These are phyloP conservation scores for Ruditapes philippinarum DNA, from an alignment of 1,140 invertebrate genomes.

Conservation along the genomic window DNA sequence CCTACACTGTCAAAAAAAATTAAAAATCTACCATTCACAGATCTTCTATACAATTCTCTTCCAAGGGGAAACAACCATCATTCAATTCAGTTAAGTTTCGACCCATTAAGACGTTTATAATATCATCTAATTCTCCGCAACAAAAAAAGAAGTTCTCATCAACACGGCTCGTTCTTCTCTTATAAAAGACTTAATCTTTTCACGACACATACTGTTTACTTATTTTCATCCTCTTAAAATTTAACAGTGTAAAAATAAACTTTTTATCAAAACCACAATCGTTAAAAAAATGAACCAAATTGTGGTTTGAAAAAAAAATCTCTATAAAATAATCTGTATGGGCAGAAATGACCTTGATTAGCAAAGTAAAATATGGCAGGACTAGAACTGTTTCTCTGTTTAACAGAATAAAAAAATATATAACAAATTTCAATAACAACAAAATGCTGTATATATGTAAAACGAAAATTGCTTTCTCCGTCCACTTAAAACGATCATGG, in stretches of 20 bases:
- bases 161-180: background rate
- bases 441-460: conserved; percentile 38
- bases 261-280: conserved; percentile 66
- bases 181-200: background rate
- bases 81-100: background rate
- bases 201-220: conserved; percentile 37
- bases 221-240: conserved; percentile 41
- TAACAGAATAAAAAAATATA: conserved; percentile 67
- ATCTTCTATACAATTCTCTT: background rate
- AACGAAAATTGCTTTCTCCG: background rate
- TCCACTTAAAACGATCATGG: conserved; percentile 16
- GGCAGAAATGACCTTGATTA: conserved; percentile 57
- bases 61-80: background rate
- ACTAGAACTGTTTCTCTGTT: conserved; percentile 59
- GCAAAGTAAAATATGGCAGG: conserved; percentile 49
- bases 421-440: conserved; percentile 60
- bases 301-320: conserved; percentile 60
- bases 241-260: conserved; percentile 67
- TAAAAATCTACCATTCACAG: background rate
- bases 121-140: background rate
- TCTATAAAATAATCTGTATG: conserved; percentile 41
- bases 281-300: conserved; percentile 54
- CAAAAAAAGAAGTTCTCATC: conserved; percentile 10
- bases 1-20: background rate
- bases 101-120: background rate